These are phyloP conservation scores for Venusia cambrica DNA, from an alignment of 2,888 invertebrate genomes.

Conservation along the genomic window DNA sequence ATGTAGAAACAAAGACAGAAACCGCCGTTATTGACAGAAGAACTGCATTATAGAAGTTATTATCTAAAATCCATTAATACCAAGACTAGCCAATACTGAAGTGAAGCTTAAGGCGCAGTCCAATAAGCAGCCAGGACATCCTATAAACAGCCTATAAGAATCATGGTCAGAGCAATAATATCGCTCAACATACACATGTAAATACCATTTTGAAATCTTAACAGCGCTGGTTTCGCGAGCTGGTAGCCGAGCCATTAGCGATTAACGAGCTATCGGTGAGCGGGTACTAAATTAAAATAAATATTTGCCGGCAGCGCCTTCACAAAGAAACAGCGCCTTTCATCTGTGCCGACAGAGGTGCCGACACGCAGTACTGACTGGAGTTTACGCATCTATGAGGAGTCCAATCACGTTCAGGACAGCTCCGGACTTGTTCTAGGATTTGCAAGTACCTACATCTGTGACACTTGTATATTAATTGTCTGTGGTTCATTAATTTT, in stretches of 20 bases:
- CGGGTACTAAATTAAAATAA: slow-evolving; percentile 79
- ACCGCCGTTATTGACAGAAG: no score
- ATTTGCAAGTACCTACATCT: slow-evolving; percentile 1
- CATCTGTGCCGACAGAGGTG: slow-evolving; percentile 74
- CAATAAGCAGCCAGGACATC: slow-evolving; percentile 1
- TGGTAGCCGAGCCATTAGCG: slow-evolving; percentile 74
- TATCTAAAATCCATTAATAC: no score
- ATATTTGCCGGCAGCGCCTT: slow-evolving; percentile 73
- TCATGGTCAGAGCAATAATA: slow-evolving; percentile 1
- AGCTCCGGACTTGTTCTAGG: slow-evolving; percentile 5
- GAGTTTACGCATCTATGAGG: slow-evolving; percentile 16
- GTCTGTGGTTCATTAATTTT: no score
- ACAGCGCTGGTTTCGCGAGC: slow-evolving; percentile 28
- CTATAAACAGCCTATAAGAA: slow-evolving; percentile 1
- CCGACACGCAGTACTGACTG: slow-evolving; percentile 49
- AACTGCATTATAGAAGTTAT: no score
- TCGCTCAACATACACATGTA: slow-evolving; percentile 27
- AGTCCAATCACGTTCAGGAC: slow-evolving; percentile 20
- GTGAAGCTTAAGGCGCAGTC: no score
- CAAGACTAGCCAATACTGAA: no score
- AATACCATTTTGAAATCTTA: slow-evolving; percentile 32
- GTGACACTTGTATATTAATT: no score
- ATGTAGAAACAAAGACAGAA: no score
- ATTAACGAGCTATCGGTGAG: slow-evolving; percentile 72
- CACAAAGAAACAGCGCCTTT: slow-evolving; percentile 65